phyloP scores from a whole-genome alignment of 2,113 vertebrate genomes.

The Tupaia chinensis region DNA sequence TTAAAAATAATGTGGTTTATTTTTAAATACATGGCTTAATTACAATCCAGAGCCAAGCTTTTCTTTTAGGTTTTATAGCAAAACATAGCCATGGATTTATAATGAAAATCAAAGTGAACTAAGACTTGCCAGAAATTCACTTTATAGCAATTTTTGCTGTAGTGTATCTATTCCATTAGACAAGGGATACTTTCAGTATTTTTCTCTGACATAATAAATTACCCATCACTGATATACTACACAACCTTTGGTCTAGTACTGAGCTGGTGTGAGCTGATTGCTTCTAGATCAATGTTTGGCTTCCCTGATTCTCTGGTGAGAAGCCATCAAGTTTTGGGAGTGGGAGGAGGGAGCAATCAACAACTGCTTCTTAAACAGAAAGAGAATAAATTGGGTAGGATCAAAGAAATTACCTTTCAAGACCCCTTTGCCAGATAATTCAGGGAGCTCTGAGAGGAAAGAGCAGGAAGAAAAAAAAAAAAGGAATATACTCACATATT shows the following conservation, averaged over 20 bases:
- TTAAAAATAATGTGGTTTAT: not conserved
- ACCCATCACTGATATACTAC: constrained; percentile 10
- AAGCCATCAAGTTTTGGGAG: constrained; percentile 27
- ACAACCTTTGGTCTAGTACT: constrained; percentile 15
- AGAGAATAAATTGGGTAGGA: not conserved
- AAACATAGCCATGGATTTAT: constrained; percentile 49
- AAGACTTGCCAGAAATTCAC: constrained; percentile 56
- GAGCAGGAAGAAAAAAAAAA: not conserved
- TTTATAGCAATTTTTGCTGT: constrained; percentile 50
- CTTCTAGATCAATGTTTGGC: constrained; percentile 56
- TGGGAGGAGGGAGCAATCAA: not conserved
- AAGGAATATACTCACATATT: not conserved
- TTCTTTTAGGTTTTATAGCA: constrained; percentile 31
- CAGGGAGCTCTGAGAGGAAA: not conserved
- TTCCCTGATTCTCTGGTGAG: constrained; percentile 48
- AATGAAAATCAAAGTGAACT: constrained; percentile 57
- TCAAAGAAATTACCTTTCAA: constrained; percentile 18
- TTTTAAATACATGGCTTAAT: constrained; percentile 63
- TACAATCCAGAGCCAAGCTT: constrained; percentile 14
- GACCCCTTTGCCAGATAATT: not conserved
- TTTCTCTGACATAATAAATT: constrained; percentile 67
- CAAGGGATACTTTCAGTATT: constrained; percentile 49
- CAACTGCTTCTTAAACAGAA: constrained; percentile 33
- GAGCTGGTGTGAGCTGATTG: constrained; percentile 24
- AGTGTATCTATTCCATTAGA: constrained; percentile 64